Evolutionary conservation across 1,140 invertebrate genomes (phyloP).

Genomic region (Eriocheir sinensis): DNA sequence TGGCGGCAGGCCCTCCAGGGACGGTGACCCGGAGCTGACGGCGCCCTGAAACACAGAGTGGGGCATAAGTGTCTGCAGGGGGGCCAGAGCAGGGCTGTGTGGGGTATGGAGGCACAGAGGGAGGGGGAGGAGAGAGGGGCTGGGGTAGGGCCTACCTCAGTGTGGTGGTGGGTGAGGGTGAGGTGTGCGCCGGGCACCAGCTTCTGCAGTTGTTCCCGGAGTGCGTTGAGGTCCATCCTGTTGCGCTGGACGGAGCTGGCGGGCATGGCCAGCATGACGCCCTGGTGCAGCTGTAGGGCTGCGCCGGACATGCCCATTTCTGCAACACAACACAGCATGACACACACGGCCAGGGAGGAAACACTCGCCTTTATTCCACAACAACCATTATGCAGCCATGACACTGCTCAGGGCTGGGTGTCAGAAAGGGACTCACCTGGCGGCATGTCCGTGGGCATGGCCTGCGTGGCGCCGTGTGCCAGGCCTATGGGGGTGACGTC

Average conservation of each 20-base stretch:
- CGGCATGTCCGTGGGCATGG: constrained; percentile 53
- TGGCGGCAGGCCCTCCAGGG: constrained; percentile 61
- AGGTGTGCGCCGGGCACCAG: constrained; percentile 61
- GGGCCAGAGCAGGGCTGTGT: neutral
- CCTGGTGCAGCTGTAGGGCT: constrained; percentile 35
- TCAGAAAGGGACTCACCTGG: neutral
- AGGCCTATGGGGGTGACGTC: constrained; percentile 35
- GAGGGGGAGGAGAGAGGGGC: neutral
- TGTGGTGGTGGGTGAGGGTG: constrained; percentile 46
- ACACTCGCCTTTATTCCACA: neutral
- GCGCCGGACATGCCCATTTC: constrained; percentile 64
- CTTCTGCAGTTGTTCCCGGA: constrained; percentile 67
- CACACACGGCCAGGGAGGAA: neutral
- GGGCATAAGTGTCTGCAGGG: neutral
- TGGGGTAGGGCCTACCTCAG: constrained; percentile 39
- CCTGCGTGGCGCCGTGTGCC: constrained; percentile 22
- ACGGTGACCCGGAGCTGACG: constrained; percentile 53
- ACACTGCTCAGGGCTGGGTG: neutral
- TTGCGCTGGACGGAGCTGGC: constrained; percentile 57
- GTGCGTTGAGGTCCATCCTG: constrained; percentile 67
- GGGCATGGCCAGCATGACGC: constrained; percentile 53
- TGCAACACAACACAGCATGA: neutral
- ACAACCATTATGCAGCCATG: neutral
- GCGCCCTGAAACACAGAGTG: constrained; percentile 48
- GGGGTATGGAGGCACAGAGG: neutral